Evolutionary conservation across 2,113 vertebrate genomes (phyloP).

Genomic region (Dolichallabes microphthalmus): DNA sequence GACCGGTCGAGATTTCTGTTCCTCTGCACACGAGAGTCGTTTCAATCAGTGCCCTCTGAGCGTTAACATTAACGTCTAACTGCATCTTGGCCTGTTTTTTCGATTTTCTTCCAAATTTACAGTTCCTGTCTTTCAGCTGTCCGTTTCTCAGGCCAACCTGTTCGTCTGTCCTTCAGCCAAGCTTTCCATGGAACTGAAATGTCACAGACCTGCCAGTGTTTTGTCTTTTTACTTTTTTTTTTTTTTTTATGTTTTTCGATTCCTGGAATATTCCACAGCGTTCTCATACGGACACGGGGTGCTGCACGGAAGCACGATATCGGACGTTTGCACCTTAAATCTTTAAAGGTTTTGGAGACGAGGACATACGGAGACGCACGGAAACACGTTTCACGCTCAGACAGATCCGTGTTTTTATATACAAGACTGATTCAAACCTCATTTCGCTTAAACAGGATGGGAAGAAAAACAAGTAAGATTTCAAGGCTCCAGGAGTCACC

Average conservation of each 20-base stretch:
- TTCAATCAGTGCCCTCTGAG: background rate
- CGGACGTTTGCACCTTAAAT: slow-evolving; percentile 2
- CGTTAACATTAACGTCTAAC: background rate
- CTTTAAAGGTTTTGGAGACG: background rate
- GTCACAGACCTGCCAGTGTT: slow-evolving; percentile 28
- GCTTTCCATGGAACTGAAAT: slow-evolving; percentile 13
- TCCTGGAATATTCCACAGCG: slow-evolving; percentile 27
- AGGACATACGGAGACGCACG: background rate
- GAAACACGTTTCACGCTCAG: background rate
- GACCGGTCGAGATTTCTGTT: background rate
- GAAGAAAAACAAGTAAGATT: background rate
- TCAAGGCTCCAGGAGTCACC: background rate
- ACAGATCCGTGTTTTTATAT: background rate
- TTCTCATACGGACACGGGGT: background rate
- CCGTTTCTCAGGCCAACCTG: slow-evolving; percentile 1
- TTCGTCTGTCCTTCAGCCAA: slow-evolving; percentile 13
- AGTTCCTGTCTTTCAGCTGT: slow-evolving; percentile 25
- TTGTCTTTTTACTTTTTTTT: background rate
- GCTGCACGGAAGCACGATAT: background rate
- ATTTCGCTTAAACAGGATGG: background rate
- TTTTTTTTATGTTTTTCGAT: background rate
- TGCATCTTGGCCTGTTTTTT: slow-evolving; percentile 15
- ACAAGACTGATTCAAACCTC: background rate
- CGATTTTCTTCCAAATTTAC: slow-evolving; percentile 1
- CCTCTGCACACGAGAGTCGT: background rate